phyloP scores from a whole-genome alignment of 2,888 invertebrate genomes.

The Rhopalosiphum nymphaeae region DNA sequence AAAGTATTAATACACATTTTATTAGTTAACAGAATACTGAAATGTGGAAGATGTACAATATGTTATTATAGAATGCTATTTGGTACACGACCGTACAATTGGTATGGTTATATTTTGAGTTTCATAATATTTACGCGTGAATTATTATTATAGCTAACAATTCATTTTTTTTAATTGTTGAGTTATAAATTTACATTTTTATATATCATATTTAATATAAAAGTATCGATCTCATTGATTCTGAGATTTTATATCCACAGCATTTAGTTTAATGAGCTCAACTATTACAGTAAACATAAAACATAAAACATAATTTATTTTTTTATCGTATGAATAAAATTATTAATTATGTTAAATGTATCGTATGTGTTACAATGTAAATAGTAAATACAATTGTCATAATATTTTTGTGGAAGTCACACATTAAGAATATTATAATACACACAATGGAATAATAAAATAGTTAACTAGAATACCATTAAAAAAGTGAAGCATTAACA shows the following conservation, averaged over 20 bases:
- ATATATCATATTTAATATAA: neutral
- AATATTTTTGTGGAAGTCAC: neutral
- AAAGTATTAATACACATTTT: neutral
- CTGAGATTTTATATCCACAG: neutral
- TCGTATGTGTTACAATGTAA: too few species aligned
- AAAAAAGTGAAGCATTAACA: conserved; percentile 40
- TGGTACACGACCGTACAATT: neutral
- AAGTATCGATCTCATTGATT: neutral
- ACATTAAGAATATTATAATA: neutral
- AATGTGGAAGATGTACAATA: neutral
- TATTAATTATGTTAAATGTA: neutral
- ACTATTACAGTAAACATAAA: neutral
- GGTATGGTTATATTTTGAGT: neutral
- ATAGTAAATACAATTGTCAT: neutral
- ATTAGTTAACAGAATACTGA: neutral
- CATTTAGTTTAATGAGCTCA: neutral
- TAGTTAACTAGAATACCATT: conserved; percentile 24
- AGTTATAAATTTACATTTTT: neutral
- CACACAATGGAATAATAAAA: neutral
- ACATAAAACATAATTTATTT: neutral
- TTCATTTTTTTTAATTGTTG: neutral
- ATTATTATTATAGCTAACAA: neutral
- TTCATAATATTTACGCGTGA: neutral
- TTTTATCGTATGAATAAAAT: neutral
- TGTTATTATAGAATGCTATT: neutral